Conservation (phyloP, 2,888 invertebrate genomes). For the Drosophila fungiperda region DNA sequence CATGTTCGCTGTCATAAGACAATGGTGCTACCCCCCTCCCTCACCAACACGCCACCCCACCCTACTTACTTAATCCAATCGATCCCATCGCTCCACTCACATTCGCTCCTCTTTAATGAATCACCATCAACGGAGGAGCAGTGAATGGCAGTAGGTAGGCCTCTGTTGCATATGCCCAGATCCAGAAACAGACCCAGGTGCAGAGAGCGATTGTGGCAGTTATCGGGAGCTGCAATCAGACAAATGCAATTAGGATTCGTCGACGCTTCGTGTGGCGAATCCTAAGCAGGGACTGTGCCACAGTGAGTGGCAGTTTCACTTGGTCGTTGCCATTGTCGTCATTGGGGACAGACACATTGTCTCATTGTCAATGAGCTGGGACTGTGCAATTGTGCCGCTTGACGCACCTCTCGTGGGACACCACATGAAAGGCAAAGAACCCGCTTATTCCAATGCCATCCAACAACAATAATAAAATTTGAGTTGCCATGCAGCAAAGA, state of each 20-base stretch:
- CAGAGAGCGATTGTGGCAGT: conserved; percentile 30
- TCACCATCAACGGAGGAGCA: conserved; percentile 41
- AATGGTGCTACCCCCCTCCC: conserved; percentile 6
- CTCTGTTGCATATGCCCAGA: conserved; percentile 8
- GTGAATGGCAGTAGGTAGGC: conserved; percentile 16
- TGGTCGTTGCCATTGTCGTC: conserved; percentile 25
- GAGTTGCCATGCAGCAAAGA: conserved; percentile 42
- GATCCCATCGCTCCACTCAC: neutral
- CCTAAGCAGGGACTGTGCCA: conserved; percentile 54
- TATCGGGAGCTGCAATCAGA: conserved; percentile 68
- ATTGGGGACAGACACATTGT: conserved; percentile 47
- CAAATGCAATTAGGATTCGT: conserved; percentile 78
- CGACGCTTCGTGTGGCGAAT: conserved; percentile 69
- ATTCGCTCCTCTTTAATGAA: conserved; percentile 58
- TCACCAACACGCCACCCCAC: too few relatives aligned
- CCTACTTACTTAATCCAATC: neutral
- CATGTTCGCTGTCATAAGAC: conserved; percentile 78
- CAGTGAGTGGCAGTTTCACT: conserved; percentile 38
- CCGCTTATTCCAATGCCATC: conserved; percentile 36
- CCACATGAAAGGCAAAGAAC: conserved; percentile 71
- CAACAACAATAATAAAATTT: conserved; percentile 40
- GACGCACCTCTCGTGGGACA: conserved; percentile 56
- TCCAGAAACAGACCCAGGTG: conserved; percentile 9
- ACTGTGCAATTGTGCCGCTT: conserved; percentile 37
- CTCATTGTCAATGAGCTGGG: conserved; percentile 41